Evolutionary conservation across 2,113 vertebrate species (phyloP).

Genomic region (Gobio gobio): DNA sequence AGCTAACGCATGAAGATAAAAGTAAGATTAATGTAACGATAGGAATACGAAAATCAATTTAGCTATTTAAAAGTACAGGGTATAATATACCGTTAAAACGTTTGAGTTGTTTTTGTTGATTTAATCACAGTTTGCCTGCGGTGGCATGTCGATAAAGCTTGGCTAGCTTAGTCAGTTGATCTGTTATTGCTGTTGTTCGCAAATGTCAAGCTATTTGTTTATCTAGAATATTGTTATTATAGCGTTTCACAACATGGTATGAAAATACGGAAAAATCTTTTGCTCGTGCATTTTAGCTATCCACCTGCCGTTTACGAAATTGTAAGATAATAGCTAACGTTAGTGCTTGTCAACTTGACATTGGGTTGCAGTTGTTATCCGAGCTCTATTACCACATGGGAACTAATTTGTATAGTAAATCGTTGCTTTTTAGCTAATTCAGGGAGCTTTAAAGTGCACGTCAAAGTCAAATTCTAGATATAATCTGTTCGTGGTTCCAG

Average conservation of each 20-base stretch:
- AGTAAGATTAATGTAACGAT: not conserved
- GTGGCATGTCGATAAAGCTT: not conserved
- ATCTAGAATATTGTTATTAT: not conserved
- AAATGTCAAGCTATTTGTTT: slow-evolving; percentile 45
- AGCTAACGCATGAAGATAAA: slow-evolving; percentile 13
- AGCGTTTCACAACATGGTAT: not conserved
- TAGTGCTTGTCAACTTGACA: slow-evolving; percentile 37
- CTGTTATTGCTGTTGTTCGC: slow-evolving; percentile 45
- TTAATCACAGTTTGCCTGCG: not conserved
- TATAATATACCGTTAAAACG: not conserved
- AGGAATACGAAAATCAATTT: not conserved
- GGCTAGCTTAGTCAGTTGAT: slow-evolving; percentile 48
- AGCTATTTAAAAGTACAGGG: not conserved
- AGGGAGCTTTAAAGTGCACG: not conserved
- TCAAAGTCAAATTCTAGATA: not conserved
- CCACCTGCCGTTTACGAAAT: not conserved
- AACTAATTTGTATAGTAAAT: not conserved
- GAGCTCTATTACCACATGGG: not conserved
- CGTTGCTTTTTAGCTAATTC: not conserved
- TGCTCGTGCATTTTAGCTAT: not conserved
- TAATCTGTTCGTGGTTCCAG: not conserved
- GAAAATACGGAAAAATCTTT: not conserved
- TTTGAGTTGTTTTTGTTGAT: not conserved
- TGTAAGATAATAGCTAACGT: not conserved
- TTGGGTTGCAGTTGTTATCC: slow-evolving; percentile 35